Conservation (phyloP, 2,113 vertebrate species). For the Sorex fumeus region DNA sequence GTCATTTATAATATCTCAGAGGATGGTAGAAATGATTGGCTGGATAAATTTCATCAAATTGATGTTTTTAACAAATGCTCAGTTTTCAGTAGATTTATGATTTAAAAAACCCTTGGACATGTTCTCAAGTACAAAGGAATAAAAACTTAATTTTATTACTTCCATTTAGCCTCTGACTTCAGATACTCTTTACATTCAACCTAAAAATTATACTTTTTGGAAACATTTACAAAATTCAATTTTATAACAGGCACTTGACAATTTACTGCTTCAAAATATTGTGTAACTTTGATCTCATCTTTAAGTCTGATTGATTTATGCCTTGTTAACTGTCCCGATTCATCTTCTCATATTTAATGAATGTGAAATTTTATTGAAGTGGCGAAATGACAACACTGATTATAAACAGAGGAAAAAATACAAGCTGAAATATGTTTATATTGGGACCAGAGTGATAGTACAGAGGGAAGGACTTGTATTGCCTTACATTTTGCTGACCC, state of each 20-base stretch:
- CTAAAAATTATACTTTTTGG: conserved; percentile 86
- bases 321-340: conserved; percentile 84
- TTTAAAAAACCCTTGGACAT: conserved; percentile 24
- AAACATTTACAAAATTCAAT: conserved; percentile 86
- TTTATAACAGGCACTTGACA: conserved; percentile 85
- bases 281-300: conserved; percentile 87
- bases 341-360: conserved; percentile 87
- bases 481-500: too few relatives aligned
- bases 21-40: conserved; percentile 20
- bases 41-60: conserved; percentile 25
- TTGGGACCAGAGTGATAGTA: background rate
- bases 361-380: conserved; percentile 84
- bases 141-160: conserved; percentile 62
- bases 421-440: conserved; percentile 67
- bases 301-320: conserved; percentile 87
- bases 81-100: conserved; percentile 3
- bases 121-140: conserved; percentile 40
- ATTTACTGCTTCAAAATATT: conserved; percentile 84
- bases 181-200: conserved; percentile 80
- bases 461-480: too few relatives aligned
- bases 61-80: background rate
- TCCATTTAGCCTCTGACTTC: conserved; percentile 61
- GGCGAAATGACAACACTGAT: conserved; percentile 88
- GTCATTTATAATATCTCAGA: conserved; percentile 29
- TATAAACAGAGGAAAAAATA: conserved; percentile 70